These are phyloP conservation scores for Natrix natrix DNA, from an alignment of 2,797 vertebrate genomes.

Conservation along the genomic window DNA sequence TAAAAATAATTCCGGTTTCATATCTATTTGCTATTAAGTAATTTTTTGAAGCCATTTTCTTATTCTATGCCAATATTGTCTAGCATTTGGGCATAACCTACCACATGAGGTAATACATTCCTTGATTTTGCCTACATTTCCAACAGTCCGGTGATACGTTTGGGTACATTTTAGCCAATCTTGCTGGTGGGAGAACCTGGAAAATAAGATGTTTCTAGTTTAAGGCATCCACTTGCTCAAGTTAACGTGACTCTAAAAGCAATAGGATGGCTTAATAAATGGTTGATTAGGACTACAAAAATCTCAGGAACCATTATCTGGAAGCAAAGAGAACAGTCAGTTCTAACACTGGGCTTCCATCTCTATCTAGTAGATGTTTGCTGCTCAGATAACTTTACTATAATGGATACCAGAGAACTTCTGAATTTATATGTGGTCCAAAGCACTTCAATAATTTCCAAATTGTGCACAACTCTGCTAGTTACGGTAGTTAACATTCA, in stretches of 20 bases:
- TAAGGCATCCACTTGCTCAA: neutral
- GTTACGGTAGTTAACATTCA: neutral
- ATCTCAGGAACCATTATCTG: neutral
- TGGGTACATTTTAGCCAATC: too few species aligned
- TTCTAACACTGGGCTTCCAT: neutral
- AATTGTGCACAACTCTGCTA: neutral
- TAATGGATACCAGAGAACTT: neutral
- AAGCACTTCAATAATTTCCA: neutral
- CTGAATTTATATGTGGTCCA: neutral
- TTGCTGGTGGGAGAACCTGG: neutral
- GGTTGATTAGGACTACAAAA: neutral
- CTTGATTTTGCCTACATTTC: too few species aligned
- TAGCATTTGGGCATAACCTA: too few species aligned
- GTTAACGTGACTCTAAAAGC: neutral
- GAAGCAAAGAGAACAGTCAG: neutral
- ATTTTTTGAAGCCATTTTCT: too few species aligned
- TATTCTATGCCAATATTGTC: too few species aligned
- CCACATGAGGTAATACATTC: too few species aligned
- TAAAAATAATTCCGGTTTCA: too few species aligned
- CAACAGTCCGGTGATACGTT: too few species aligned
- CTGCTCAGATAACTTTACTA: neutral
- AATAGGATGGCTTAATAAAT: neutral
- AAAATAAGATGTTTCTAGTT: neutral
- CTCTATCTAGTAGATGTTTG: neutral
- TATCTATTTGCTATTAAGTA: too few species aligned